These are phyloP conservation scores for Sisor rabdophorus DNA, from an alignment of 2,113 vertebrate species.

Conservation along the genomic window DNA sequence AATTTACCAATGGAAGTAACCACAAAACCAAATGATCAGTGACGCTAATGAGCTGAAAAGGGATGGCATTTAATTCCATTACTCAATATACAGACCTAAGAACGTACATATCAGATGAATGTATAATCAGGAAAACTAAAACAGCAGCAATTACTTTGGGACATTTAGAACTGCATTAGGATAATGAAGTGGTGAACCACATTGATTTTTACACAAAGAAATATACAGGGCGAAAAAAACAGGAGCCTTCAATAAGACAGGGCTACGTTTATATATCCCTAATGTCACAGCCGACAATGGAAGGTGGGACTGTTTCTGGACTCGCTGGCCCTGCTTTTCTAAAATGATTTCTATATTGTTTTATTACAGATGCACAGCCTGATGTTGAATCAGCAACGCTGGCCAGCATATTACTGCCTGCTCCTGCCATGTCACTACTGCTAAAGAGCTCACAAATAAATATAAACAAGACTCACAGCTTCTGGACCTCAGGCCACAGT, in stretches of 20 bases:
- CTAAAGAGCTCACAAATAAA: constrained; percentile 39
- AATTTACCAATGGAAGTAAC: constrained; percentile 17
- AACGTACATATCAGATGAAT: not conserved
- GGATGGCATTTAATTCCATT: constrained; percentile 10
- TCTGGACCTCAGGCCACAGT: constrained; percentile 96
- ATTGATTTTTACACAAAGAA: constrained; percentile 15
- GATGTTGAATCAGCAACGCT: constrained; percentile 5
- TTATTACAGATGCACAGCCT: constrained; percentile 37
- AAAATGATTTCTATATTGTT: constrained; percentile 38
- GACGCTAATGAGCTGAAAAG: constrained; percentile 16
- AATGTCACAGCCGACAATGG: constrained; percentile 6
- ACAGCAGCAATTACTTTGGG: not conserved
- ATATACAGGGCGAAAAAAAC: constrained; percentile 1
- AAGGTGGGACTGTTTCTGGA: constrained; percentile 3
- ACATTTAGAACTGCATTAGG: constrained; percentile 6
- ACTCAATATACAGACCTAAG: not conserved
- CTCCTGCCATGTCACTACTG: constrained; percentile 14
- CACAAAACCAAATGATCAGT: constrained; percentile 1
- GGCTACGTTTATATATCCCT: constrained; percentile 25
- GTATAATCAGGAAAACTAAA: not conserved
- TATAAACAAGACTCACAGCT: constrained; percentile 80
- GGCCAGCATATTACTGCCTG: constrained; percentile 20
- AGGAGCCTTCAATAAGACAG: constrained; percentile 12
- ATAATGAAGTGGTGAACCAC: not conserved
- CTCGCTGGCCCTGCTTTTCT: constrained; percentile 21